Base-by-base conservation (phyloP, 1,140 invertebrate species). In the Platyscapa corneri region DNA sequence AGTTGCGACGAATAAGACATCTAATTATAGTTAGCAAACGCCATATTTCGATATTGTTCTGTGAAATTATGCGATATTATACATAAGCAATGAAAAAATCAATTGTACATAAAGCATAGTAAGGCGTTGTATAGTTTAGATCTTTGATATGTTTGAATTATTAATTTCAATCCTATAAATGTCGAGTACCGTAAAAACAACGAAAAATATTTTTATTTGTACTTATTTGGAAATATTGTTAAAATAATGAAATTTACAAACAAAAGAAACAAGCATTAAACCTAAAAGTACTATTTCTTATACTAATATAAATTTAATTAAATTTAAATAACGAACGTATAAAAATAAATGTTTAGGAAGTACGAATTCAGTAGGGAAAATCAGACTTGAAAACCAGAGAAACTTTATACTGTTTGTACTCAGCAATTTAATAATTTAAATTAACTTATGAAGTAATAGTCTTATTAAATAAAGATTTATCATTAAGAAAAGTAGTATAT, bases 41-140 rank as follows among this genome's bases (percentile, higher is more conserved):
- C 27, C n/a, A 79, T 79, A n/a, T 20, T 79, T 60, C 3, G n/a
- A 77, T 18, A 78, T 60, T 60, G 32, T 34, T 27, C 64, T 37
- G 20, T 42, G 65, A 30, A 60, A 79, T n/a, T 39, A 80, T 64
- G 37, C 60, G 60, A 67, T 79, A 64, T 46, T 74, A 74, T 42
- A 74, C 0, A 74, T 74, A 74, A 74, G 42, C n/a, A 37, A 79
- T n/a, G 34, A 80, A 65, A 42, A 16, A 80, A 65, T 80, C 67
- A 34, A 72, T 49, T 81, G 79, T 81, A 81, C 30, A 72, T 81
- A 81, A 53, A 81, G 65, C n/a, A 67, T 46, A 72, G 5, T 81
- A 70, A 70, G 32, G 32, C 27, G 12, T 53, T 70, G 39, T 81
- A 70, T 70, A 81, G 65, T 34, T 70, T 70, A 81, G 42, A 32